Conservation (phyloP, 2,113 vertebrate genomes). For the Perccottus glenii region DNA sequence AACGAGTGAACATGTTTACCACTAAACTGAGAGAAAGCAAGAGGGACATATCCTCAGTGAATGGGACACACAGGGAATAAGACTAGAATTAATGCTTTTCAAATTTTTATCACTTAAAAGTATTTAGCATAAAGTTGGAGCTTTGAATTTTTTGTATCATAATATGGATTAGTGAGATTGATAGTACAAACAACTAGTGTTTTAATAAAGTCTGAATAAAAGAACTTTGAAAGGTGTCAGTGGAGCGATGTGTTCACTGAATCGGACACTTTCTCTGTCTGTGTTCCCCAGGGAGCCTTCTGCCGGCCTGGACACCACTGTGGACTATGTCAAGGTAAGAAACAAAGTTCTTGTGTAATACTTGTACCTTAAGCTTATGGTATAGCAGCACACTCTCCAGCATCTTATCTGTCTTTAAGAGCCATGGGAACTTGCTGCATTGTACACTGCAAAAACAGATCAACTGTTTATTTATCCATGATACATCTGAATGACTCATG, state of each 20-base stretch:
- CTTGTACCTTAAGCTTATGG: background rate
- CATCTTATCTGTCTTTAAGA: background rate
- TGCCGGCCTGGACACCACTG: slow-evolving; percentile 52
- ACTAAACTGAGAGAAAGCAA: slow-evolving; percentile 39
- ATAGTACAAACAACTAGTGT: background rate
- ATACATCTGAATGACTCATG: background rate
- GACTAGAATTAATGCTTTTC: no score
- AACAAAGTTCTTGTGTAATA: background rate
- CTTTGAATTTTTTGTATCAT: background rate
- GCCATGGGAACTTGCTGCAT: background rate
- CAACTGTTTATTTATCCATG: background rate
- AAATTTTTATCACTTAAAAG: background rate
- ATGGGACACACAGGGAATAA: background rate
- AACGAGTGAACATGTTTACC: slow-evolving; percentile 58
- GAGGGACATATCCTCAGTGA: slow-evolving; percentile 24
- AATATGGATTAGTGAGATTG: background rate
- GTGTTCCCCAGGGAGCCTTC: slow-evolving; percentile 72
- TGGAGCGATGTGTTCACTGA: slow-evolving; percentile 69
- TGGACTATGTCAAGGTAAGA: slow-evolving; percentile 77
- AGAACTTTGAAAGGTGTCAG: slow-evolving; percentile 6
- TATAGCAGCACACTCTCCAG: background rate
- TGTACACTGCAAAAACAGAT: background rate
- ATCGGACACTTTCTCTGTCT: slow-evolving; percentile 74
- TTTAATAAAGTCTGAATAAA: background rate
- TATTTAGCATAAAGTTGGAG: background rate